Conservation (phyloP, 2,797 vertebrate genomes). For the Phalanger gymnotis region DNA sequence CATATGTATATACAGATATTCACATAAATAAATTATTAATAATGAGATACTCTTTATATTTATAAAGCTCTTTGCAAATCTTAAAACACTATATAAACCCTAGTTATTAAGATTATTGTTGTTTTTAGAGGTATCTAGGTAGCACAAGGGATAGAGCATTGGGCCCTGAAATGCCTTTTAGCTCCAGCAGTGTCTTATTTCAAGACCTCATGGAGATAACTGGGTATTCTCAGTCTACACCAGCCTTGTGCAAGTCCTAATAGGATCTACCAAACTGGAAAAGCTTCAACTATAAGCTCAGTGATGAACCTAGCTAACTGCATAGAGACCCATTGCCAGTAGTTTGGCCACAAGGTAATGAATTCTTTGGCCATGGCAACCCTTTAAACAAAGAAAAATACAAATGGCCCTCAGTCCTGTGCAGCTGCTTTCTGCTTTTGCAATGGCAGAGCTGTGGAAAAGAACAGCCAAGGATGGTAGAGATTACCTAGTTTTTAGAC, state of each 20-base stretch:
- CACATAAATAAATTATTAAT: background rate
- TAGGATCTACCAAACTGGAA: background rate
- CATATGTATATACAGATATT: background rate
- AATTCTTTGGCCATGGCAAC: background rate
- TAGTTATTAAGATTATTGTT: background rate
- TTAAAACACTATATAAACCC: background rate
- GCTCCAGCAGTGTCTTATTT: background rate
- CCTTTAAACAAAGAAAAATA: background rate
- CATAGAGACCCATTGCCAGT: background rate
- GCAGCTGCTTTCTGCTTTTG: background rate
- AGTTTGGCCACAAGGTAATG: background rate
- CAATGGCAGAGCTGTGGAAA: background rate
- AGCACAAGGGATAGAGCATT: background rate
- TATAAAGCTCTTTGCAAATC: background rate
- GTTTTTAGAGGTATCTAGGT: background rate
- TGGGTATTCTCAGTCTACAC: background rate
- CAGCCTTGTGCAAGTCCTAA: background rate
- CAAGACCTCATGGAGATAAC: background rate
- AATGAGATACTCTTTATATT: background rate
- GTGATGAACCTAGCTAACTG: background rate
- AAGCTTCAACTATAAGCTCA: background rate
- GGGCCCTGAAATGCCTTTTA: background rate
- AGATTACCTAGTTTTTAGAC: background rate
- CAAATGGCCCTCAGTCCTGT: background rate
- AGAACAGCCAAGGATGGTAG: background rate